Evolutionary conservation across 2,113 vertebrate species (phyloP).

Genomic region (Progne subis): DNA sequence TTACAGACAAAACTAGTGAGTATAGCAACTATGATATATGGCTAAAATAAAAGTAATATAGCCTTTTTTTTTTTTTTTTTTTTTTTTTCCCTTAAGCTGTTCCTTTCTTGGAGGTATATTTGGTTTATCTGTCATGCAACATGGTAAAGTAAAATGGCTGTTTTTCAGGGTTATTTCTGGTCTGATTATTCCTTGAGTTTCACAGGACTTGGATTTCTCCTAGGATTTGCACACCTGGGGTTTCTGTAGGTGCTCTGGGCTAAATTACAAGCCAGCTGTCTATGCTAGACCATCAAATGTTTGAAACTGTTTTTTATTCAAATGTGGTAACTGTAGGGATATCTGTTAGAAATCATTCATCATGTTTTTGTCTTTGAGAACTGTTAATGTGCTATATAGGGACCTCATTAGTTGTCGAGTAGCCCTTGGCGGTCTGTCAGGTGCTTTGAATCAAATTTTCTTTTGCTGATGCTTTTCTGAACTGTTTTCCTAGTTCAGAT

Average conservation of each 20-base stretch:
- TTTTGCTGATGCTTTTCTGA: neutral
- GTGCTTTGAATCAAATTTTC: slow-evolving; percentile 8
- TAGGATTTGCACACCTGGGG: neutral
- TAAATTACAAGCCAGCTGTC: neutral
- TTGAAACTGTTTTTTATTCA: neutral
- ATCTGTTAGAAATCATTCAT: neutral
- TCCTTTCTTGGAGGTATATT: neutral
- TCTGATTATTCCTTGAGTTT: neutral
- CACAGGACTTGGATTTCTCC: neutral
- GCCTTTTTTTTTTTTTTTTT: neutral
- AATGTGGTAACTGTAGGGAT: neutral
- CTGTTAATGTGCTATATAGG: neutral
- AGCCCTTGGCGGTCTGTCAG: neutral
- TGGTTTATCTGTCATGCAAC: neutral
- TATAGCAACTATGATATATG: neutral
- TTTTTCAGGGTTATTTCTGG: neutral
- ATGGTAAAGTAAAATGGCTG: neutral
- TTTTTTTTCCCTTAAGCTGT: neutral
- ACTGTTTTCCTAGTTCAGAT: neutral
- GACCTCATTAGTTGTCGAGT: neutral
- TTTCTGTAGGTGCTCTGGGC: neutral
- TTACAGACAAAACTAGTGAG: neutral
- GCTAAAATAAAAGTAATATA: neutral
- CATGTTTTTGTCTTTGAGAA: neutral
- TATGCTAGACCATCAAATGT: neutral